Conservation (phyloP, 2,113 vertebrate genomes). For the Electrona antarctica region DNA sequence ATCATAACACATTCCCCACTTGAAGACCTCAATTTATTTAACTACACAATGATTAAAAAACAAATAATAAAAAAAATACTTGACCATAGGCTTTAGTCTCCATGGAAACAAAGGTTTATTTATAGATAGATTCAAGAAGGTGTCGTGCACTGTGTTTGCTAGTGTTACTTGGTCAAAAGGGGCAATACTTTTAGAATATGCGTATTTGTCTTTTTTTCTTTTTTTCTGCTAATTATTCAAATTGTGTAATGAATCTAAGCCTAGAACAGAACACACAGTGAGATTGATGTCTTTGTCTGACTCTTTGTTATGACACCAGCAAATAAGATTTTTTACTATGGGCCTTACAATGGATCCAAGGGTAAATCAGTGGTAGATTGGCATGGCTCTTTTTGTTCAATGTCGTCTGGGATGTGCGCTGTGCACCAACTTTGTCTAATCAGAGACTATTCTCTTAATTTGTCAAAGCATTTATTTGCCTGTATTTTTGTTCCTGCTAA, state of each 20-base stretch:
- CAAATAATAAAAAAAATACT: constrained; percentile 41
- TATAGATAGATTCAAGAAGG: constrained; percentile 57
- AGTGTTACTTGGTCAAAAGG: constrained; percentile 37
- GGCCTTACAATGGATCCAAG: neutral
- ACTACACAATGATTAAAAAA: constrained; percentile 40
- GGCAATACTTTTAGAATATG: constrained; percentile 29
- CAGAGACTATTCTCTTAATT: constrained; percentile 28
- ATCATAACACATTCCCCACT: constrained; percentile 7
- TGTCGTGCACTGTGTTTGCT: constrained; percentile 69
- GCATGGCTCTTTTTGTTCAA: constrained; percentile 71
- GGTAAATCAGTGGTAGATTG: constrained; percentile 22
- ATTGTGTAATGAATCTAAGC: neutral
- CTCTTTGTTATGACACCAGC: constrained; percentile 44
- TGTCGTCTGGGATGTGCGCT: constrained; percentile 63
- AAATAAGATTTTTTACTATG: constrained; percentile 11
- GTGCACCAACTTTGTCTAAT: constrained; percentile 55
- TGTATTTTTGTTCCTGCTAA: constrained; percentile 59
- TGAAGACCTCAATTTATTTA: constrained; percentile 26
- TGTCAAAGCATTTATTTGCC: constrained; percentile 55
- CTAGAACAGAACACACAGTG: neutral
- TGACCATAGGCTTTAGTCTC: constrained; percentile 29
- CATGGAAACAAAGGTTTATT: constrained; percentile 27
- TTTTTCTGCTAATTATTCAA: constrained; percentile 9
- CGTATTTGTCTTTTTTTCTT: constrained; percentile 29
- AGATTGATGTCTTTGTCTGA: constrained; percentile 29